Conservation (phyloP, 2,888 invertebrate species). For the Hedychridium roseum region DNA sequence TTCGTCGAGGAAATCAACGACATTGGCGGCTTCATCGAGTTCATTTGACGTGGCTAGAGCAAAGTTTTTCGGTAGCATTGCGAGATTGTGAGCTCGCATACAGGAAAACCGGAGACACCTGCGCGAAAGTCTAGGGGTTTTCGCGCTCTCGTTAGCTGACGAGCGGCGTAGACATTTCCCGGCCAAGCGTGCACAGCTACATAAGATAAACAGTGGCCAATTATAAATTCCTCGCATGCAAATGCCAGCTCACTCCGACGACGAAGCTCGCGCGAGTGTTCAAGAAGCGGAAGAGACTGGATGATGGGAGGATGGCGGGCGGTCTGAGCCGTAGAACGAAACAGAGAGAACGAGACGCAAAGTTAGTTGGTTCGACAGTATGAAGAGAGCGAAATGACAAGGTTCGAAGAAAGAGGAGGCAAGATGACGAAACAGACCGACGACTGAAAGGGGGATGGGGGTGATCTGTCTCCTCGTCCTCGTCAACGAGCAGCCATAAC, state of each 20-base stretch:
- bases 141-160: too few species aligned
- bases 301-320: background rate
- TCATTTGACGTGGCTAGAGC: too few species aligned
- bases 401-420: constrained; percentile 18
- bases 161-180: too few species aligned
- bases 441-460: constrained; percentile 22
- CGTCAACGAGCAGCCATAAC: too few species aligned
- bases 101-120: too few species aligned
- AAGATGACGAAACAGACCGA: constrained; percentile 15
- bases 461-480: too few species aligned
- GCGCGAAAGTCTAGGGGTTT: too few species aligned
- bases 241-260: constrained; percentile 30
- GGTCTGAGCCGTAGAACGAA: background rate
- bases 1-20: too few species aligned
- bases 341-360: background rate
- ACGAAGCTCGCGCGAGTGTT: constrained; percentile 27
- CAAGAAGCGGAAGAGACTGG: constrained; percentile 36
- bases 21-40: too few species aligned
- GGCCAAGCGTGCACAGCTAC: too few species aligned
- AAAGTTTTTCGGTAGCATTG: too few species aligned
- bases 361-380: background rate
- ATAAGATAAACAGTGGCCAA: constrained; percentile 48
- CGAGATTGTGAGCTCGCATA: too few species aligned
- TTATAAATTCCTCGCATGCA: constrained; percentile 50
- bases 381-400: constrained; percentile 2